Percentiles rank a stretch among this genome's conserved stretches.
These are phyloP conservation scores for Gymnorhina tibicen DNA, from an alignment of 2,113 vertebrate species.

Conservation along the genomic window DNA sequence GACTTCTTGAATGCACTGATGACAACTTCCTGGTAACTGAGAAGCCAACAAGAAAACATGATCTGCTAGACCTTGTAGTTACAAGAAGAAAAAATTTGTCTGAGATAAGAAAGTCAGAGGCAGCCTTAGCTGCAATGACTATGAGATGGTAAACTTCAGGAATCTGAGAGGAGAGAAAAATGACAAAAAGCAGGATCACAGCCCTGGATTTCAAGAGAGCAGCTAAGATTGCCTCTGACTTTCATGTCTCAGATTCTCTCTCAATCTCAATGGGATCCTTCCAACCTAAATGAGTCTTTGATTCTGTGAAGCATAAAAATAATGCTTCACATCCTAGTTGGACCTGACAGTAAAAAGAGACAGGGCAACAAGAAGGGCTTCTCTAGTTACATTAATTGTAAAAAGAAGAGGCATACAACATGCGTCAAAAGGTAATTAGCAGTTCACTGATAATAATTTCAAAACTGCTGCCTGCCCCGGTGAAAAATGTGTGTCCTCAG, in stretches of 20 bases:
- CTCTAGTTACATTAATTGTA: not conserved
- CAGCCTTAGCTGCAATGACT: not conserved
- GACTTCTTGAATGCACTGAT: not conserved
- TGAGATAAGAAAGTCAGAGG: not conserved
- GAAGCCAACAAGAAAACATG: not conserved
- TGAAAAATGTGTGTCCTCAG: not conserved
- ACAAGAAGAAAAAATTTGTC: not conserved
- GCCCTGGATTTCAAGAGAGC: not conserved
- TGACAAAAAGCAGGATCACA: not conserved
- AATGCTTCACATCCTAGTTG: not conserved
- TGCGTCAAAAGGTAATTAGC: not conserved
- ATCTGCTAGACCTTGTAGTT: not conserved
- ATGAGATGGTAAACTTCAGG: not conserved
- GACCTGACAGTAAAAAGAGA: not conserved
- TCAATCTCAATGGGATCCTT: not conserved
- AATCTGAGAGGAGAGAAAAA: not conserved
- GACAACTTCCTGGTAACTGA: not conserved
- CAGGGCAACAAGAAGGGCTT: not conserved
- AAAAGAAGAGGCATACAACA: not conserved
- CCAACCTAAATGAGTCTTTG: not conserved
- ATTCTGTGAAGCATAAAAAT: not conserved
- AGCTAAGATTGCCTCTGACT: not conserved
- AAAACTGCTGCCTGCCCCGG: not conserved
- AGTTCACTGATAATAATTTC: not conserved
- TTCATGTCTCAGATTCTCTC: not conserved